These are phyloP conservation scores for Acronicta aceris DNA, from an alignment of 2,888 invertebrate genomes.

Conservation along the genomic window DNA sequence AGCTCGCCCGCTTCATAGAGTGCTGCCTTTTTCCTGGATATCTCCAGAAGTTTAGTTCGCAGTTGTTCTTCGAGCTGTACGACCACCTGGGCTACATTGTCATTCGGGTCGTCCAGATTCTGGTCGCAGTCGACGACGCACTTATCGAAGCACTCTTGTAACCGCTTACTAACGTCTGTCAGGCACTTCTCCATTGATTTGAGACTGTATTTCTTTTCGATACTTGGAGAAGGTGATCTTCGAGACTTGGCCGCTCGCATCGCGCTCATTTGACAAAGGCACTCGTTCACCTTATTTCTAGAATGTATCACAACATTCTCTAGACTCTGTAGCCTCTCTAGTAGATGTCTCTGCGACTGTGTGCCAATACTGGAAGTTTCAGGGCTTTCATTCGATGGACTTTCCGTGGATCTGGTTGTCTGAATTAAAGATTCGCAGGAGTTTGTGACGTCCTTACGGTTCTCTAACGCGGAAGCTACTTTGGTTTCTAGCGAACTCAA, in stretches of 20 bases:
- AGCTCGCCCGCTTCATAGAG: conserved; percentile 91
- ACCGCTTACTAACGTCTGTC: conserved; percentile 90
- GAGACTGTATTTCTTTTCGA: conserved; percentile 91
- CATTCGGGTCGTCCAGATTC: conserved; percentile 73
- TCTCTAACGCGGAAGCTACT: conserved; percentile 90
- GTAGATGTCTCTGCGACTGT: conserved; percentile 86
- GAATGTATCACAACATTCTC: conserved; percentile 91
- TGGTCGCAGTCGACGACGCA: conserved; percentile 88
- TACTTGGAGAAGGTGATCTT: conserved; percentile 90
- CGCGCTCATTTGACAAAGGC: conserved; percentile 90
- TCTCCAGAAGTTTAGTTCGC: conserved; percentile 91
- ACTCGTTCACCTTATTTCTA: conserved; percentile 91
- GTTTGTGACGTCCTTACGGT: conserved; percentile 82
- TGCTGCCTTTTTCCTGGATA: conserved; percentile 91
- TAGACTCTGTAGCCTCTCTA: conserved; percentile 89
- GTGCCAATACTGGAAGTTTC: conserved; percentile 81
- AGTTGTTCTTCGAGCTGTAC: conserved; percentile 91
- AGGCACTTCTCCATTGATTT: conserved; percentile 91
- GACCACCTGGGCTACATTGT: conserved; percentile 90
- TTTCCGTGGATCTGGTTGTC: conserved; percentile 78
- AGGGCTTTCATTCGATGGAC: conserved; percentile 72
- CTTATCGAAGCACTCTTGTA: conserved; percentile 89
- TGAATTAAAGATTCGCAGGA: conserved; percentile 89
- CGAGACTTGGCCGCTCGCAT: conserved; percentile 90
- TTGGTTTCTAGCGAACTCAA: conserved; percentile 94